phyloP scores from a whole-genome alignment of 2,888 invertebrate genomes.

The Epirrita christyi region DNA sequence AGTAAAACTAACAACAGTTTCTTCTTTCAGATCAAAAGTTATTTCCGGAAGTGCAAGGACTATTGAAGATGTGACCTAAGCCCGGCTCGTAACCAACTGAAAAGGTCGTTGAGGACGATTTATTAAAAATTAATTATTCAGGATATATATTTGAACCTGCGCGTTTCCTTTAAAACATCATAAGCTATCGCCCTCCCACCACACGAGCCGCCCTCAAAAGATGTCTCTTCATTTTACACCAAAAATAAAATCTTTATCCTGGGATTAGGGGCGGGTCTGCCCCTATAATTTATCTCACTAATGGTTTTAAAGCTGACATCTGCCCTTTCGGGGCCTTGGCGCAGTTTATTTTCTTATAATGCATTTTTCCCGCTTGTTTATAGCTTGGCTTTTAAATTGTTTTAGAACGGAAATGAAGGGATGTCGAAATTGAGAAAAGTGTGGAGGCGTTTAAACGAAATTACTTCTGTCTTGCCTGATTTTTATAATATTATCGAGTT shows the following conservation, averaged over 20 bases:
- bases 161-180: background rate
- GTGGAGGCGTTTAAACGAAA: background rate
- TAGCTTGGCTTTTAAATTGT: slow-evolving; percentile 38
- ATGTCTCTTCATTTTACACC: slow-evolving; percentile 77
- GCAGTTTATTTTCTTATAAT: slow-evolving; percentile 50
- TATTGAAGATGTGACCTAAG: too few relatives aligned
- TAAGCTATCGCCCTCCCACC: background rate
- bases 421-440: slow-evolving; percentile 19
- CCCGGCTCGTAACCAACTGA: too few relatives aligned
- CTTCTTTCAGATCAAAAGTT: too few relatives aligned
- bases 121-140: too few relatives aligned
- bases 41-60: too few relatives aligned
- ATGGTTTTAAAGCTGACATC: slow-evolving; percentile 78
- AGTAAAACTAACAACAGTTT: too few relatives aligned
- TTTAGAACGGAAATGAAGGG: slow-evolving; percentile 33
- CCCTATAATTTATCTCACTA: slow-evolving; percentile 74
- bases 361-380: slow-evolving; percentile 45
- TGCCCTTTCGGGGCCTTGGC: slow-evolving; percentile 65
- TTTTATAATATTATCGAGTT: too few relatives aligned
- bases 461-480: background rate
- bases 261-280: slow-evolving; percentile 55
- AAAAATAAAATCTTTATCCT: slow-evolving; percentile 78
- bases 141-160: too few relatives aligned
- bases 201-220: slow-evolving; percentile 45
- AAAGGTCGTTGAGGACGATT: too few relatives aligned